phyloP scores from a whole-genome alignment of 2,888 invertebrate genomes.

The Erebia palarica region DNA sequence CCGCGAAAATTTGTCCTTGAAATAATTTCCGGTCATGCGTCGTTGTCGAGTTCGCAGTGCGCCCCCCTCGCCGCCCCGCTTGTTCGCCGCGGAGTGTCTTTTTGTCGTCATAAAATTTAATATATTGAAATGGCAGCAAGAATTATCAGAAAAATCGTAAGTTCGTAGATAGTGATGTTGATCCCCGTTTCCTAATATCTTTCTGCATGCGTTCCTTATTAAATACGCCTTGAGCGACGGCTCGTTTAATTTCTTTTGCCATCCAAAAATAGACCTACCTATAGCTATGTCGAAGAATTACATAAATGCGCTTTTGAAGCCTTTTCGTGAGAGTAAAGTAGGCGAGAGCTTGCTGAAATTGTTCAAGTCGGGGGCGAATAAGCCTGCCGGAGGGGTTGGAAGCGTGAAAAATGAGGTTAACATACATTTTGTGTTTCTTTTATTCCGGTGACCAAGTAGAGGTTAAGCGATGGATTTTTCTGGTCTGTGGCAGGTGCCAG shows the following conservation, averaged over 20 bases:
- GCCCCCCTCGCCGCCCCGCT: constrained; percentile 64
- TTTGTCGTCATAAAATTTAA: constrained; percentile 61
- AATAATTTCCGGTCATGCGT: constrained; percentile 78
- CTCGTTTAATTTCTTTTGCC: constrained; percentile 56
- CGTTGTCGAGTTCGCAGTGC: constrained; percentile 64
- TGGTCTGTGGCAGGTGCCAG: constrained; percentile 63
- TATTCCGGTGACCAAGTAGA: constrained; percentile 44
- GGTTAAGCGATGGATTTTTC: constrained; percentile 49
- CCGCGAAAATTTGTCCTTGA: constrained; percentile 50
- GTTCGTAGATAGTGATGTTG: constrained; percentile 65
- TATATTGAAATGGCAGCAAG: constrained; percentile 79
- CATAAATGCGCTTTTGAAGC: constrained; percentile 80
- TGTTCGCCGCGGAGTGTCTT: constrained; percentile 61
- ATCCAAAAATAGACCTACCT: constrained; percentile 79
- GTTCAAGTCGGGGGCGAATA: constrained; percentile 59
- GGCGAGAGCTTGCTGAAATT: constrained; percentile 63
- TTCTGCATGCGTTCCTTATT: constrained; percentile 59
- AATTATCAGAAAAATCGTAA: constrained; percentile 81
- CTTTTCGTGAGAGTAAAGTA: constrained; percentile 79
- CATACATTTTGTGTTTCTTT: constrained; percentile 48
- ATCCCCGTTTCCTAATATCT: constrained; percentile 50
- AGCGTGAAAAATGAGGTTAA: constrained; percentile 66
- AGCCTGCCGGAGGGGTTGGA: constrained; percentile 50
- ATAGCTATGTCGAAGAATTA: constrained; percentile 82
- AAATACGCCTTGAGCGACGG: constrained; percentile 47